A percentile compares a stretch with the other conserved stretches of the same genome.
Evolutionary conservation across 2,888 invertebrate genomes (phyloP).

Genomic region (Acleris emargana): DNA sequence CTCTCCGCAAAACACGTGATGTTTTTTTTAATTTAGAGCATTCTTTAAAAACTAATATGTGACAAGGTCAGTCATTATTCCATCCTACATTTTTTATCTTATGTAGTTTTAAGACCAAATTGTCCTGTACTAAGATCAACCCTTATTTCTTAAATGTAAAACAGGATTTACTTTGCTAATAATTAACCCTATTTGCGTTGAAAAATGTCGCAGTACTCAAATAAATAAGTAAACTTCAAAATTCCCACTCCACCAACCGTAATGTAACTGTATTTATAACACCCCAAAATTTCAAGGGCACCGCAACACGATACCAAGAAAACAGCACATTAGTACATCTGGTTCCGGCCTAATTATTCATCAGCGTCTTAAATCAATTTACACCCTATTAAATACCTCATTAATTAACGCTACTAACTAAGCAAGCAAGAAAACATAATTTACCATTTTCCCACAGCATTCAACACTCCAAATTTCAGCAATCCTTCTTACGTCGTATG

Average conservation of each 20-base stretch:
- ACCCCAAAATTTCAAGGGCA: conserved; percentile 45
- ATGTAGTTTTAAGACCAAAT: too few species aligned
- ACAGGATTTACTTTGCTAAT: too few species aligned
- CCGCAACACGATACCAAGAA: conserved; percentile 26
- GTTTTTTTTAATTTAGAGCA: too few species aligned
- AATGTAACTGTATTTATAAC: not conserved
- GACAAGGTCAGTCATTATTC: too few species aligned
- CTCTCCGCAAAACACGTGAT: too few species aligned
- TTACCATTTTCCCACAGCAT: conserved; percentile 78
- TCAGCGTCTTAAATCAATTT: conserved; percentile 31
- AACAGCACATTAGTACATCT: conserved; percentile 36
- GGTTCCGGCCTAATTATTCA: conserved; percentile 24
- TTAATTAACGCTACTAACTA: conserved; percentile 50
- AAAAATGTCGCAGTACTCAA: conserved; percentile 1
- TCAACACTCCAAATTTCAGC: conserved; percentile 51
- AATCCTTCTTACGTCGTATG: conserved; percentile 66
- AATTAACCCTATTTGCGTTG: too few species aligned
- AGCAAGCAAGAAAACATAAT: conserved; percentile 55
- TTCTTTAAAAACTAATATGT: too few species aligned
- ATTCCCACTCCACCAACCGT: not conserved
- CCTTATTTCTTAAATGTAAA: too few species aligned
- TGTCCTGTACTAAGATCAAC: too few species aligned
- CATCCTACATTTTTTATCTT: too few species aligned
- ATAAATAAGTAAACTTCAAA: not conserved
- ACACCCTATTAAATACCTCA: conserved; percentile 35